Evolutionary conservation across 2,797 vertebrate genomes (phyloP), one percentile per base, ranked within the genome.

Genomic region (Cryptoprocta ferox): DNA sequence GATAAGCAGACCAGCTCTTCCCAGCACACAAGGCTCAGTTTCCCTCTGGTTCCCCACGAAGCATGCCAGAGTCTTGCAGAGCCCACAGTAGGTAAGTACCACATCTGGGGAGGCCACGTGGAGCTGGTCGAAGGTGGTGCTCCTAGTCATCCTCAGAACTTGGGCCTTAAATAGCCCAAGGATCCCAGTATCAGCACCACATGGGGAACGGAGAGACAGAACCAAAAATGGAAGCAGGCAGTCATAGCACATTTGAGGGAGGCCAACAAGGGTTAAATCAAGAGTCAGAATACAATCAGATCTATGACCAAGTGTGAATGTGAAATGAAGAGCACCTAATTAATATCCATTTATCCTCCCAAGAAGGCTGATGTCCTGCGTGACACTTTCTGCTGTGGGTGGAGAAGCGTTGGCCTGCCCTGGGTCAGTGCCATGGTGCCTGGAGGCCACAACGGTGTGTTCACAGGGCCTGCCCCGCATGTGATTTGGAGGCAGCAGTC

Each of bases 381-480:
- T 24, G 28, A 15, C 8, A 8, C n/a, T 82, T 59, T 42, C 28
- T 28, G 26, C 50, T 63, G 56, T 13, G 32, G 37, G 26, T 39
- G 19, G 79, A 56, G 61, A 53, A 79, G 66, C 0, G 0, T 35
- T 65, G 66, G 66, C 42, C 35, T 79, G 21, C 15, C 21, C 53
- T 3, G 32, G n/a, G 61, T 81, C 79, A 15, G 10, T 30, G 75
- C 39, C 63, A 75, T 2, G n/a, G 24, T 4, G 1, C 16, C 59
- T 0, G 39, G 19, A 3, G 0, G 21, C 7, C 24, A 30, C 59
- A 61, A 24, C 4, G 30, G 24, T 50, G 1, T 50, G 18, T 39
- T 89, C 42, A 11, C 19, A 8, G 5, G 30, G 37, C n/a, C 45
- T 50, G 37, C 35, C n/a, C 15, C 48, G 90, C 10, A n/a, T 3